Evolutionary conservation across 2,888 invertebrate species (phyloP), one percentile per base, ranked within the genome.

Genomic region (Acanthosoma haemorrhoidale): DNA sequence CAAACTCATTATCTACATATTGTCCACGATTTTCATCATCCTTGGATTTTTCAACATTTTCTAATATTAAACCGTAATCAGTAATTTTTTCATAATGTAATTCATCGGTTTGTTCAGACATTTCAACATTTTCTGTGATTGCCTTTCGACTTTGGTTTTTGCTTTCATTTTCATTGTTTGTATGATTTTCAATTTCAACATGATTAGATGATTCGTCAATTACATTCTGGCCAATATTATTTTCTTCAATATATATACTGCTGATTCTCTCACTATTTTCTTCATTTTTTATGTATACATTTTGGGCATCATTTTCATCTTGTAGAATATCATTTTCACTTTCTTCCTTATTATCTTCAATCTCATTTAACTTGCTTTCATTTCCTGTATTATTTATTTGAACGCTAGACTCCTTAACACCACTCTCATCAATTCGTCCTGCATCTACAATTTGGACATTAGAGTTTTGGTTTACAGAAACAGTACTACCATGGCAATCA

Each of bases 1-100:
- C 31, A 9, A 77, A 82, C 82, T 74, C 82, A 78, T 75, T 81
- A 81, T 70, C 66, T 72, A 78, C 79, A 13, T 75, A 1, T 3
- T 64, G 15, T 58, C 57, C 43, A 39, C 13, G 18, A 9, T 39
- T 31, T 8, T 5, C 64, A 25, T 64, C 16, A 16, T 6, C 32
- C 15, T 36, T 36, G 36, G 36, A 9, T 9, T 36, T 11, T 36
- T 6, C 6, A 36, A 18, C 58, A n/a, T 57, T 57, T 6, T 31
- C 32, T 31, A 8, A 13, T n/a, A n/a, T 34, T 61, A 11, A 16
- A 34, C 15, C 41, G 6, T n/a, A 5, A 25, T 21, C 43, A 15
- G 16, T 6, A 25, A 31, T 31, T 34, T 8, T 36, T 64, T 59
- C 32, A 15, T 68, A 38, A 25, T 58, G 13, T 32, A 31, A 9